Base-by-base conservation (phyloP, 2,888 invertebrate genomes). In the Synergus itoensis region DNA sequence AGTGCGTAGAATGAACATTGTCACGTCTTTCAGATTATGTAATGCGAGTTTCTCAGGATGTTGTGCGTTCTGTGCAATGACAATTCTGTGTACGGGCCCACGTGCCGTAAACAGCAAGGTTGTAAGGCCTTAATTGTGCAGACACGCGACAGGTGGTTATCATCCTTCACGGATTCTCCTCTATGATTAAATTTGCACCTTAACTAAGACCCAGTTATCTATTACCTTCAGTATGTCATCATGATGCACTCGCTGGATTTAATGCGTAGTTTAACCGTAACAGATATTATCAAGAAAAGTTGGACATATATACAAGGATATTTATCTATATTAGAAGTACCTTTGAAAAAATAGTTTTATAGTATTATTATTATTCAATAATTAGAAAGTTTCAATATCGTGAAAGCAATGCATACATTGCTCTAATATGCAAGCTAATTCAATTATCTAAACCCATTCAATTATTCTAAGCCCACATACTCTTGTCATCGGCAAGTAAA, bases 31-130 rank as follows among this genome's bases (percentile, higher is more conserved):
- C 11, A 14, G 14, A 18, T 67, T 73, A 73, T 48, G 69, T n/a
- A 73, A 73, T 53, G 36, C 36, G n/a, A 28, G 73, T 40, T 73
- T 73, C 16, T 60, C 28, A 60, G 21, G 60, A 73, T 16, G 16
- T 28, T 48, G 11, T 9, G 14, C 11, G 69, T 43, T 16, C 45
- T 21, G 36, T 40, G 12, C 53, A 73, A 73, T 53, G 36, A 53
- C 73, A 53, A 69, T 36, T 69, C 48, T 69, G 48, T 48, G 14
- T 53, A 69, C 16, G 9, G 73, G 36, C 53, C 73, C 73, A 73
- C 73, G 73, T 73, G 73, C 53, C 73, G 16, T 73, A 73, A 53
- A 73, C 73, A 73, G 53, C 73, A 73, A 73, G 53, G 73, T n/a
- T 73, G 73, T 73, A 53, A 73, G n/a, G 28, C 73, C 48, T 53